Conservation (phyloP, 2,888 invertebrate genomes). For the Dicyrtomina minuta region DNA sequence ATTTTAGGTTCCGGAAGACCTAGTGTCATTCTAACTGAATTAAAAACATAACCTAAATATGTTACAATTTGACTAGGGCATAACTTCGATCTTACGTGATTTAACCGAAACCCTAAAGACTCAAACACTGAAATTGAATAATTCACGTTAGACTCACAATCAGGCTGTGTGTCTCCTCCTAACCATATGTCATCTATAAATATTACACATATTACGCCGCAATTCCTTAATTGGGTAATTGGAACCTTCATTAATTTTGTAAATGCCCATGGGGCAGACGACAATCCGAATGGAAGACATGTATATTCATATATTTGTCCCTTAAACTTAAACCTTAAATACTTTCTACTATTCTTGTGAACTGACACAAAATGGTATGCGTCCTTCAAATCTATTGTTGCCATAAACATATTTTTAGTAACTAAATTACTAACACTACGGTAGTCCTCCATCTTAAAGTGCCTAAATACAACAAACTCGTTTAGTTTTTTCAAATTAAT, state of each 20-base stretch:
- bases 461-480: constrained; percentile 25
- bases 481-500: constrained; percentile 37
- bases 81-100: not conserved
- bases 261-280: too few species aligned
- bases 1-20: not conserved
- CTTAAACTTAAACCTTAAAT: constrained; percentile 32
- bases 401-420: not conserved
- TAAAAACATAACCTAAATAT: not conserved
- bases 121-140: not conserved
- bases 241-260: constrained; percentile 34
- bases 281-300: too few species aligned
- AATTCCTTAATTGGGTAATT: constrained; percentile 19
- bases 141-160: not conserved
- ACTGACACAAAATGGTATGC: constrained; percentile 33
- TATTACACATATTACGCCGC: constrained; percentile 17
- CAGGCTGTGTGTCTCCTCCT: not conserved
- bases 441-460: constrained; percentile 40
- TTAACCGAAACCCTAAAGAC: constrained; percentile 9
- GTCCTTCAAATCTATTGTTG: constrained; percentile 34
- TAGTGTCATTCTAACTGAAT: not conserved
- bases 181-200: constrained; percentile 36
- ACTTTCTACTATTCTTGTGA: constrained; percentile 13
- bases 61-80: not conserved
- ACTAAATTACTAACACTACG: constrained; percentile 28
- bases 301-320: constrained; percentile 19